These are phyloP conservation scores for Oreochromis mossambicus DNA, from an alignment of 2,797 vertebrate species.

Conservation along the genomic window DNA sequence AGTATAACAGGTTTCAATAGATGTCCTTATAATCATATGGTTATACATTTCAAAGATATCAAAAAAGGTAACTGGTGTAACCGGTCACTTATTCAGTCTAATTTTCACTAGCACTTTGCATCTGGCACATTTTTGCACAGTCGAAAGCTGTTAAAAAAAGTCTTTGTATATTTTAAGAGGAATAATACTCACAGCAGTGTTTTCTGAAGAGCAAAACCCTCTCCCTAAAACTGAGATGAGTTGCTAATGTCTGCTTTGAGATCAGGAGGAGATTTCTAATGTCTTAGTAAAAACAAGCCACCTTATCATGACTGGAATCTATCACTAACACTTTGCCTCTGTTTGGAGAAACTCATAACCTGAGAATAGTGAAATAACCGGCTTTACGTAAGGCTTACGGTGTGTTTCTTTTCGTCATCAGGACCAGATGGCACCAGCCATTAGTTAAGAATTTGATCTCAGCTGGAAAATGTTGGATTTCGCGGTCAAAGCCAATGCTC, in stretches of 20 bases:
- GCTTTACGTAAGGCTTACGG: not conserved
- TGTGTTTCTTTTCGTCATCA: constrained; percentile 63
- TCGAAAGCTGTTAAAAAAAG: not conserved
- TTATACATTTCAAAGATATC: not conserved
- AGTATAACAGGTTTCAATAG: not conserved
- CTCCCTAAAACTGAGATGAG: not conserved
- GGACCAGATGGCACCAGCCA: constrained; percentile 64
- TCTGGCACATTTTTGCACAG: not conserved
- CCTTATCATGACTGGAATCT: constrained; percentile 49
- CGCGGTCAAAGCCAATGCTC: constrained; percentile 20
- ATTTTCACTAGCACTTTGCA: not conserved
- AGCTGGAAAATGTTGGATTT: constrained; percentile 61
- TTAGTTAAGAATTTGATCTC: constrained; percentile 65
- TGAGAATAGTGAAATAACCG: constrained; percentile 21
- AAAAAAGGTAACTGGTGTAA: not conserved
- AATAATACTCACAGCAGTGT: not conserved
- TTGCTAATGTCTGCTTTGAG: not conserved
- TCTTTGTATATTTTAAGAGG: not conserved
- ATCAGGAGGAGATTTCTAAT: constrained; percentile 40
- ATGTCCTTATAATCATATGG: not conserved
- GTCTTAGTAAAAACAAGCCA: constrained; percentile 42
- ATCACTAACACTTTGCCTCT: constrained; percentile 41
- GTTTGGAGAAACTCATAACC: constrained; percentile 46
- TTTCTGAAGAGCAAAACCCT: not conserved
- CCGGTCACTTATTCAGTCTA: not conserved